A percentile compares a stretch with the other conserved stretches of the same genome.
Evolutionary conservation across 2,888 invertebrate species (phyloP).

Genomic region (Hydriomena furcata): DNA sequence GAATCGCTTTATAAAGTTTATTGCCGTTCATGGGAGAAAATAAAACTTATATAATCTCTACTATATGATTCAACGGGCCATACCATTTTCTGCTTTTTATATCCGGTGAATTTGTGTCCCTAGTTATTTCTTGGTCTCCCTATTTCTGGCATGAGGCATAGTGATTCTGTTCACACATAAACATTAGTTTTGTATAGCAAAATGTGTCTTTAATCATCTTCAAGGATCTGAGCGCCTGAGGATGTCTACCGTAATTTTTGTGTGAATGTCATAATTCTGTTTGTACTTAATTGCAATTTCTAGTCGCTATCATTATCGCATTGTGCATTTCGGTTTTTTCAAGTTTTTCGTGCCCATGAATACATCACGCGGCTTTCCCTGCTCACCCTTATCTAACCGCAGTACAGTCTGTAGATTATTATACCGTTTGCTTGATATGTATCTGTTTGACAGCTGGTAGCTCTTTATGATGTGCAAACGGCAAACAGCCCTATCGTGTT

Average conservation of each 20-base stretch:
- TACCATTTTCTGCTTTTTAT: too few species aligned
- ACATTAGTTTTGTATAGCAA: neutral
- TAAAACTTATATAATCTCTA: too few species aligned
- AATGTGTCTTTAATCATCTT: too few species aligned
- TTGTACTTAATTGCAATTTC: neutral
- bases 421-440: neutral
- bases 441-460: conserved; percentile 18
- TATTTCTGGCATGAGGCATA: too few species aligned
- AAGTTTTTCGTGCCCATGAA: conserved; percentile 11
- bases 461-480: conserved; percentile 18
- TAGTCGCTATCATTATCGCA: neutral
- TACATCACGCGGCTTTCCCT: conserved; percentile 13
- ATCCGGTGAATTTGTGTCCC: too few species aligned
- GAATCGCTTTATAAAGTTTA: too few species aligned
- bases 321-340: neutral
- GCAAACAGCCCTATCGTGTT: conserved; percentile 39
- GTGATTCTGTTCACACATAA: too few species aligned
- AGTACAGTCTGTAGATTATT: neutral
- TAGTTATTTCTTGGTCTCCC: too few species aligned
- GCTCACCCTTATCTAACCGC: conserved; percentile 16
- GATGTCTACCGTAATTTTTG: too few species aligned
- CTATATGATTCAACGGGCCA: too few species aligned
- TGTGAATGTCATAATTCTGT: neutral
- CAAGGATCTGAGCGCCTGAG: too few species aligned
- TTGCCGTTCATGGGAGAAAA: too few species aligned